Evolutionary conservation across 2,113 vertebrate genomes (phyloP), one percentile per base, ranked within the genome.

Genomic region (Cyphomyrus discorhynchus): DNA sequence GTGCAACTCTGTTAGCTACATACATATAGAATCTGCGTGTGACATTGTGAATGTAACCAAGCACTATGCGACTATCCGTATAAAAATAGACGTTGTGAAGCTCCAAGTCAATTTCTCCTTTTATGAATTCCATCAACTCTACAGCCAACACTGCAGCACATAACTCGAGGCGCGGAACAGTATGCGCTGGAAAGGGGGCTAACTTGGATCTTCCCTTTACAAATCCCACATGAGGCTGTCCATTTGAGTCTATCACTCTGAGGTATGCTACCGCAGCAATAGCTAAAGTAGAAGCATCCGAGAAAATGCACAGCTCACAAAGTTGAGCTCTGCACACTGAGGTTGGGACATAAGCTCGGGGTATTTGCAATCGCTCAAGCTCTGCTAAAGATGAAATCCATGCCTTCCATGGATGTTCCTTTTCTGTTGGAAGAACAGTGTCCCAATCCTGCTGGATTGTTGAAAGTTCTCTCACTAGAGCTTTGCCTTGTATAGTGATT

Each of bases 201-300:
- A 90, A 45, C 39, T 88, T 88, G 19, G 88, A 3, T 21, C 74
- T 89, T 11, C 88, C 53, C 27, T 52, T 62, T 11, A 89, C 27
- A 31, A 89, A 89, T 13, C 90, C 87, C 21, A 90, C 77, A 50
- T 89, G 88, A 39, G 39, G 6, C 50, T 90, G 88, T 46, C n/a
- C 87, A 15, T 42, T 35, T 15, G 3, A 24, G 27, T 35, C 52
- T 0, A 58, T 42, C 8, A 45, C 53, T 66, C 35, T 35, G 27
- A 88, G 17, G 56, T 88, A 66, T 11, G 52, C 56, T 13, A 66
- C 58, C 11, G 19, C 87, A 62, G 24, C 45, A 45, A 74, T 88
- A 3, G 42, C 7, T 8, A n/a, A 46, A 5, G 27, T 88, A 6
- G 87, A 88, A 0, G 58, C 87, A 66, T 66, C 87, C 70, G 58